Base-by-base conservation (phyloP, 2,888 invertebrate species). In the Rapana venosa region DNA sequence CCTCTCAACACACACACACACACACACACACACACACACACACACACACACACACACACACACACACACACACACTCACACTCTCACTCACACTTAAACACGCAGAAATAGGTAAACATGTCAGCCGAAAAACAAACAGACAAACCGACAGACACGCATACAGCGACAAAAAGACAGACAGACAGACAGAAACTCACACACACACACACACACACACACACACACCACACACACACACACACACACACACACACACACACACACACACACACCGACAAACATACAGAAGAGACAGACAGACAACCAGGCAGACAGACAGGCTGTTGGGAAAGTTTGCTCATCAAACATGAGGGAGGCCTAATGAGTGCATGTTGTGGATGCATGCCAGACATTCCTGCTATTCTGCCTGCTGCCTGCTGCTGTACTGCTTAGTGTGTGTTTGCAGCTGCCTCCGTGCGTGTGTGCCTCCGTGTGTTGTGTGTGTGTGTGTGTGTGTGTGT, bases 151-250 rank as follows among this genome's bases (percentile, higher is more conserved):
- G 8, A 32, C 32, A 35, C 77, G 17, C 77, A 32, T 13, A 35
- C 32, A 79, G 17, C 30, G 17, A 79, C 77, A 35, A 30, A 77
- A 32, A 32, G 32, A 32, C 77, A 77, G 32, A 77, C 77, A 77
- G 15, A 77, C 77, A 32, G 32, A 77, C 77, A 77, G 2, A 8
- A 1, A 32, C 77, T 32, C 77, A 77, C 77, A 77, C 11, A 77
- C 77, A 77, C 77, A 77, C 74, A 74, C 74, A 74, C 74, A 74
- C 74, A 74, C 74, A n/a, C 74, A 74, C 74, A 74, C 74, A 74
- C 74, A 74, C 74, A 74, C n/a, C 11, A 30, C 74, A 30, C 11
- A 30, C 74, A 74, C 11, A 74, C 74, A 74, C 11, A n/a, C 74
- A 17, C 15, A 61, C 61, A 61, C 15, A 61, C 61, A 61, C 15